phyloP scores from a whole-genome alignment of 2,888 invertebrate species.

The Tetramorium bicarinatum region DNA sequence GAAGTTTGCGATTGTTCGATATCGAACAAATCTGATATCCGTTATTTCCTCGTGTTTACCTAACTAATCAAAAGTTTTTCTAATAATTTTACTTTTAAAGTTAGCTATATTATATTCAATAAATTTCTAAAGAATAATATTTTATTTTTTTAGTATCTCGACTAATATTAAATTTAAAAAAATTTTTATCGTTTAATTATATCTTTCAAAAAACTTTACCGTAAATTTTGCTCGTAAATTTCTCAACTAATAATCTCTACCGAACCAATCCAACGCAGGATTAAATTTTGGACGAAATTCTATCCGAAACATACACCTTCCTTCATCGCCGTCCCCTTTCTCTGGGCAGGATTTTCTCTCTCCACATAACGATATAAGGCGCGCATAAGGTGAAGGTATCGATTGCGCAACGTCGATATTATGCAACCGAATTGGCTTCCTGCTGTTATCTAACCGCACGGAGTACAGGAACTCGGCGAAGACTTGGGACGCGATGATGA shows the following conservation, averaged over 20 bases:
- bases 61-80: neutral
- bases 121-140: neutral
- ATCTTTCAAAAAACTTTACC: neutral
- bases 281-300: slow-evolving; percentile 40
- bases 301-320: slow-evolving; percentile 5
- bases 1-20: neutral
- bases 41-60: neutral
- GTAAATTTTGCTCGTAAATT: neutral
- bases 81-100: neutral
- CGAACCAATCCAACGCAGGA: neutral
- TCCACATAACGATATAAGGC: slow-evolving; percentile 71
- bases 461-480: slow-evolving; percentile 69
- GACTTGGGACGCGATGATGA: slow-evolving; percentile 59
- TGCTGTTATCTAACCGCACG: slow-evolving; percentile 81
- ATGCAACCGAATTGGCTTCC: slow-evolving; percentile 81
- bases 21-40: neutral
- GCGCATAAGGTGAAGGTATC: slow-evolving; percentile 78
- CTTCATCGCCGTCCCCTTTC: neutral
- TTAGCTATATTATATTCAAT: neutral
- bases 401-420: slow-evolving; percentile 82
- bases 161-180: neutral
- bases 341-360: slow-evolving; percentile 70
- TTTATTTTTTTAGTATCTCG: neutral
- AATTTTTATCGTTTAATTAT: neutral
- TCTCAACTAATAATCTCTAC: neutral